Evolutionary conservation across 2,888 invertebrate species (phyloP).

Genomic region (Drosophila robusta): DNA sequence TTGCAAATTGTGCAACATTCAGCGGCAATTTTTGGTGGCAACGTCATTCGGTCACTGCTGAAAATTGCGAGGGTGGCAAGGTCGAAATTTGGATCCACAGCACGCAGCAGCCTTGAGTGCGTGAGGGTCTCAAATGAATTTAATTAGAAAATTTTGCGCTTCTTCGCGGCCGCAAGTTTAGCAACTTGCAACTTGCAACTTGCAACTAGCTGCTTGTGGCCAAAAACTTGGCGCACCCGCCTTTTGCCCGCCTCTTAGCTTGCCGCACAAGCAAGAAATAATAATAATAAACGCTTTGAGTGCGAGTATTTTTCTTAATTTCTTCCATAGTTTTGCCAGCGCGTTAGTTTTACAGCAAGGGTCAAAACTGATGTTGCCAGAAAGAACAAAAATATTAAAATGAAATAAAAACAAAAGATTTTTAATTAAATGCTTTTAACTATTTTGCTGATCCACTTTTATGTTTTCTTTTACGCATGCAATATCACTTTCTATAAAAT

Average conservation of each 20-base stretch:
- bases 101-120: conserved; percentile 71
- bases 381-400: background rate
- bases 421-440: conserved; percentile 49
- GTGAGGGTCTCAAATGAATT: conserved; percentile 82
- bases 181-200: conserved; percentile 39
- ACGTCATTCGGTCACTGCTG: conserved; percentile 40
- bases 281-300: conserved; percentile 69
- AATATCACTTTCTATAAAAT: background rate
- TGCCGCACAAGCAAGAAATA: conserved; percentile 46
- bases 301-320: conserved; percentile 71
- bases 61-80: conserved; percentile 2
- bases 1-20: conserved; percentile 54
- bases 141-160: conserved; percentile 80
- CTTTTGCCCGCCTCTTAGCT: conserved; percentile 4
- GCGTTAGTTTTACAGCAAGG: conserved; percentile 35
- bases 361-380: conserved; percentile 24
- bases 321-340: conserved; percentile 48
- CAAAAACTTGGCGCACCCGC: conserved; percentile 47
- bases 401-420: conserved; percentile 21
- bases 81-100: conserved; percentile 56
- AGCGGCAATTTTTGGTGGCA: conserved; percentile 27
- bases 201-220: conserved; percentile 48
- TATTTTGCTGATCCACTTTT: too few relatives aligned
- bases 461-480: background rate
- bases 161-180: conserved; percentile 61